Percentiles rank a stretch among this genome's conserved stretches.
phyloP scores from a whole-genome alignment of 2,888 invertebrate genomes.

The Bhutanitis thaidina region DNA sequence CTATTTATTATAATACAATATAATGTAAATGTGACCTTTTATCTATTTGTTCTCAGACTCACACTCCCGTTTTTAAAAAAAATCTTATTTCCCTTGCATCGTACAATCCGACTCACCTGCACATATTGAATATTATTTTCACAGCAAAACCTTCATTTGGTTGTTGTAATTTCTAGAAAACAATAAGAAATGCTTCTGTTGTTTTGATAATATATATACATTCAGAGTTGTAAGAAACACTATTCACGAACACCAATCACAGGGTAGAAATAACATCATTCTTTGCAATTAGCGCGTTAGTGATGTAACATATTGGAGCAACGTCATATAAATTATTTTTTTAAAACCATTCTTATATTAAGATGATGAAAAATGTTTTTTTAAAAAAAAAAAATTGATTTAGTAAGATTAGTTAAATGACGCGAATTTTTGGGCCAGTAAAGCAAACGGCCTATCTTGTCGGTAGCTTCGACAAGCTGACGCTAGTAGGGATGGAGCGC shows the following conservation, averaged over 20 bases:
- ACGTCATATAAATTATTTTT: no score
- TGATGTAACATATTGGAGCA: conserved; percentile 15
- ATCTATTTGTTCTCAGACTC: no score
- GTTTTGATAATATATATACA: no score
- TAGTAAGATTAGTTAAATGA: neutral
- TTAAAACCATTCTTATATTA: no score
- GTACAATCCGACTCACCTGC: conserved; percentile 14
- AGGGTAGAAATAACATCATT: conserved; percentile 24
- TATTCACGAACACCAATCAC: conserved; percentile 51
- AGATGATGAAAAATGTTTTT: no score
- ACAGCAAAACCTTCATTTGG: neutral
- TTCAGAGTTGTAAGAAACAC: conserved; percentile 23
- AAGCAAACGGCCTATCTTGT: conserved; percentile 54
- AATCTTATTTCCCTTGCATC: conserved; percentile 10
- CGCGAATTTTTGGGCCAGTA: conserved; percentile 32
- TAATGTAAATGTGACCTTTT: no score
- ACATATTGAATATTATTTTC: neutral
- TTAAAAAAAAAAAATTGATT: no score
- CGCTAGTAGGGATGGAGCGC: conserved; percentile 50
- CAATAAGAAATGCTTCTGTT: neutral
- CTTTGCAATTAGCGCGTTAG: conserved; percentile 29
- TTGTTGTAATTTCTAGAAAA: neutral
- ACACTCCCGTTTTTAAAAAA: no score
- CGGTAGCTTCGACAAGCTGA: conserved; percentile 53
- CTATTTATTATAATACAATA: no score